Conservation (phyloP, 2,888 invertebrate species). For the Hylaea fasciaria region DNA sequence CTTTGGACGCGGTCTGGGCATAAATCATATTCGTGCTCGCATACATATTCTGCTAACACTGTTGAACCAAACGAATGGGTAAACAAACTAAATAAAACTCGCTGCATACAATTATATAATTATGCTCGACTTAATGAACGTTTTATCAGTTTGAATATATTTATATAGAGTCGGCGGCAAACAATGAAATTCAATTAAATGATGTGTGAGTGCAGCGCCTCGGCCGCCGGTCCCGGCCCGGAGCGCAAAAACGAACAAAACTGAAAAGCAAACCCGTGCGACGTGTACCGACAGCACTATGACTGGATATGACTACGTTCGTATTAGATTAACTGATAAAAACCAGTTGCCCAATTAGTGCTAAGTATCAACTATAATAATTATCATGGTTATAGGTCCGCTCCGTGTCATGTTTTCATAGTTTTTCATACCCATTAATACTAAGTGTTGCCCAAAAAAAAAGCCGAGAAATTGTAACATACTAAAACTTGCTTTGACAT, state of each 20-base stretch:
- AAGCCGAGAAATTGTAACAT: neutral
- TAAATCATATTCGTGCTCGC: no score
- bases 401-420: no score
- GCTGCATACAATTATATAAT: constrained; percentile 12
- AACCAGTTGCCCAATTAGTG: no score
- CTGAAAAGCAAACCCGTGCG: neutral
- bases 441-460: no score
- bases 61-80: neutral
- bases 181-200: constrained; percentile 56
- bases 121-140: constrained; percentile 16
- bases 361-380: no score
- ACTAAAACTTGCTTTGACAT: neutral
- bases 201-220: constrained; percentile 33
- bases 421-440: neutral
- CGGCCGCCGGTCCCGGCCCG: neutral
- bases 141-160: constrained; percentile 38
- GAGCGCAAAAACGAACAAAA: neutral
- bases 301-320: neutral
- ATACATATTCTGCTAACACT: neutral
- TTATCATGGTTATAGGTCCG: no score
- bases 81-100: neutral
- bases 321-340: no score
- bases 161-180: constrained; percentile 42
- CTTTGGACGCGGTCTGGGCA: no score
- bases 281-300: neutral